These are phyloP conservation scores for Cryptoprocta ferox DNA, from an alignment of 2,797 vertebrate species.

Conservation along the genomic window DNA sequence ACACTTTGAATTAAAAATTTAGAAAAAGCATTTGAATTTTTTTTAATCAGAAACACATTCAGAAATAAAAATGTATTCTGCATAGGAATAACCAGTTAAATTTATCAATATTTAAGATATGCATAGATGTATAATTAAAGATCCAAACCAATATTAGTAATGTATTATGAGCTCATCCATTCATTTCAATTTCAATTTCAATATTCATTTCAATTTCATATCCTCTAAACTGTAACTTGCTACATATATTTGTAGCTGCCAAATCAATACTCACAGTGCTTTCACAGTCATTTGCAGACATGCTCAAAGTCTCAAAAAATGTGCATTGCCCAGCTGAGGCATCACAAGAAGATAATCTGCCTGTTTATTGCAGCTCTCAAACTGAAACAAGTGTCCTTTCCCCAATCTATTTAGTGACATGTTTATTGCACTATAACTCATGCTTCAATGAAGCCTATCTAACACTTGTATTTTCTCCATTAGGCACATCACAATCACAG, in stretches of 20 bases:
- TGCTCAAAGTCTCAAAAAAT: neutral
- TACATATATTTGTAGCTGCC: neutral
- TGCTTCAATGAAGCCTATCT: neutral
- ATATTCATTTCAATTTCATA: neutral
- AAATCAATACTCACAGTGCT: neutral
- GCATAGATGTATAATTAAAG: neutral
- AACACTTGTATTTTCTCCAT: neutral
- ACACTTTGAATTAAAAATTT: neutral
- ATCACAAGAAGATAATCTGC: neutral
- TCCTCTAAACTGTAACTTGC: neutral
- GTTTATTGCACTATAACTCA: neutral
- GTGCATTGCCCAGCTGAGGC: neutral
- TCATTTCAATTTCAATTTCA: neutral
- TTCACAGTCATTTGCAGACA: neutral
- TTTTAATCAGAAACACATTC: neutral
- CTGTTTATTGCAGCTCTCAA: neutral
- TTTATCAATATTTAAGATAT: neutral
- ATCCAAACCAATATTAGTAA: neutral
- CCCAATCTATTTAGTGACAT: neutral
- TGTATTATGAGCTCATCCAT: neutral
- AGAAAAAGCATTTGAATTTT: neutral
- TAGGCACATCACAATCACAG: neutral
- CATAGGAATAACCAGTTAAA: neutral
- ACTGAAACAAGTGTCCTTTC: neutral
- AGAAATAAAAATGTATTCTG: neutral